Conservation (phyloP, 2,888 invertebrate species). For the Zonitis immaculata region DNA sequence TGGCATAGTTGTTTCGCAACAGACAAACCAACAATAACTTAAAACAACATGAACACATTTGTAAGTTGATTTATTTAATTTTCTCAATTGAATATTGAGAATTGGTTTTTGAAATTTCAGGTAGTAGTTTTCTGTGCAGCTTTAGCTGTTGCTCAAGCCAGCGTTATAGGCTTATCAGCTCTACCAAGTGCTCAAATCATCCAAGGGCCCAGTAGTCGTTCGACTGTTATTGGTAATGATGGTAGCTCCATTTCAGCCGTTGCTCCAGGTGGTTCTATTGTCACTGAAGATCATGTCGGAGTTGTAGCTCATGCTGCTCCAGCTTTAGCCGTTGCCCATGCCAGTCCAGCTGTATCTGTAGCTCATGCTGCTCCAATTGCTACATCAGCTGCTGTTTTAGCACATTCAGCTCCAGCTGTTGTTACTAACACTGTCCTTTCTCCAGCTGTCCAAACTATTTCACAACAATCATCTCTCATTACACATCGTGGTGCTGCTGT, state of each 20-base stretch:
- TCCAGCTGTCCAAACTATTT: conserved; percentile 1
- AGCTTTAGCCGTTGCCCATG: conserved; percentile 1
- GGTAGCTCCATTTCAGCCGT: conserved; percentile 35
- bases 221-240: conserved; percentile 34
- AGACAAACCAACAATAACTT: neutral
- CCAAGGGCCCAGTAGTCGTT: conserved; percentile 36
- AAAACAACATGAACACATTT: conserved; percentile 17
- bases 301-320: conserved; percentile 25
- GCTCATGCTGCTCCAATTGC: conserved; percentile 4
- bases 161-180: conserved; percentile 1
- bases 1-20: conserved; percentile 12
- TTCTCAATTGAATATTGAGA: neutral
- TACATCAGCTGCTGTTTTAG: conserved; percentile 3
- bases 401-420: conserved; percentile 17
- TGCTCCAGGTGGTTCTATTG: conserved; percentile 33
- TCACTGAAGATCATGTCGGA: conserved; percentile 28
- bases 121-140: conserved; percentile 11
- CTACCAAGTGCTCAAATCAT: conserved; percentile 27
- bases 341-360: neutral
- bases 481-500: conserved; percentile 15
- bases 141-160: conserved; percentile 15
- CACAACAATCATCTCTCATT: conserved; percentile 3
- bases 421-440: conserved; percentile 4
- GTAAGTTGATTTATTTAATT: conserved; percentile 8
- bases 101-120: conserved; percentile 2